phyloP scores from a whole-genome alignment of 2,888 invertebrate genomes.

The Griposia aprilina region DNA sequence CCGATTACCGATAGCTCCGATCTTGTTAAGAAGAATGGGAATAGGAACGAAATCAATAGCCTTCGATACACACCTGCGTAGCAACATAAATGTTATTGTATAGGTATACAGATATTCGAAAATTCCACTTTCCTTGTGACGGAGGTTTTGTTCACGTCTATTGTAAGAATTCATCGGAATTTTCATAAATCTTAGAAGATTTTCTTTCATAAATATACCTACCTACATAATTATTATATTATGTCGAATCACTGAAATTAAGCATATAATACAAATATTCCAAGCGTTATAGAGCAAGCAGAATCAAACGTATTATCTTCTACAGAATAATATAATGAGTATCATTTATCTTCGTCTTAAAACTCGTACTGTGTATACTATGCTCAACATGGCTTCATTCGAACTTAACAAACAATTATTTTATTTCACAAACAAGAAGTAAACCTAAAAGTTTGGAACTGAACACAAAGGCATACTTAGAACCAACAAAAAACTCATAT shows the following conservation, averaged over 20 bases:
- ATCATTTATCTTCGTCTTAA: background rate
- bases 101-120: background rate
- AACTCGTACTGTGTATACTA: background rate
- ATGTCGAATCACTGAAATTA: background rate
- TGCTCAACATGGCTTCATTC: background rate
- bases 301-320: no score
- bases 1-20: background rate
- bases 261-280: background rate
- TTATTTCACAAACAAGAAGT: background rate
- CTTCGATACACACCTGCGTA: slow-evolving; percentile 13
- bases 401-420: background rate
- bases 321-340: background rate
- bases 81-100: background rate
- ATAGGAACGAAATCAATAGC: slow-evolving; percentile 29
- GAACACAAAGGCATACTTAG: background rate
- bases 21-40: background rate
- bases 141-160: slow-evolving; percentile 5
- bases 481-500: slow-evolving; percentile 1
- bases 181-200: background rate
- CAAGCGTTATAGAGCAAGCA: background rate
- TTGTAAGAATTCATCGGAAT: background rate
- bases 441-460: background rate
- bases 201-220: background rate
- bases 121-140: background rate
- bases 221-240: background rate